These are phyloP conservation scores for Anthopleura sola DNA, from an alignment of 64 coral and sea anemone genomes.

Conservation along the genomic window DNA sequence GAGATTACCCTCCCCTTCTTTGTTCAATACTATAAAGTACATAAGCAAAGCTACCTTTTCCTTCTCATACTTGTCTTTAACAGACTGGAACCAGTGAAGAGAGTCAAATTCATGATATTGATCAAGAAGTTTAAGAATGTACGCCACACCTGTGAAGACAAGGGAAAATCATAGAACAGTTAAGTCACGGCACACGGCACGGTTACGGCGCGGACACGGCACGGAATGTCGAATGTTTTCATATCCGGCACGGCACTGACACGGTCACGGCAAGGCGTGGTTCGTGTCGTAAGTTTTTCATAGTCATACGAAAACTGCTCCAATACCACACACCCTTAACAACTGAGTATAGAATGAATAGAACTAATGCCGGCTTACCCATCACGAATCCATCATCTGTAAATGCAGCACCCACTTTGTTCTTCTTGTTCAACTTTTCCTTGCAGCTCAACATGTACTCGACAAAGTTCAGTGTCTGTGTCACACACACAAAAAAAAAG, in stretches of 20 bases:
- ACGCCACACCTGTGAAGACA: constrained; percentile 67
- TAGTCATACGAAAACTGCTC: no score
- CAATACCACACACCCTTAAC: neutral
- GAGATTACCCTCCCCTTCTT: no score
- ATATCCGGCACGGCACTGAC: no score
- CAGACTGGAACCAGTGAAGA: constrained; percentile 99
- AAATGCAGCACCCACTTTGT: constrained; percentile 96
- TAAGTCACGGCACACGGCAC: no score
- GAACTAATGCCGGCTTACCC: constrained; percentile 49
- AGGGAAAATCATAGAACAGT: neutral
- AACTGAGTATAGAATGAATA: neutral
- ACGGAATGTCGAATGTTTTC: no score
- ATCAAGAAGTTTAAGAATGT: constrained; percentile 92
- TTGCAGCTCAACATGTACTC: constrained; percentile 98
- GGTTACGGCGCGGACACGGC: no score
- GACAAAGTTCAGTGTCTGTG: constrained; percentile 91
- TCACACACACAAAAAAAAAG: neutral
- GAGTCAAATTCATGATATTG: constrained; percentile 99
- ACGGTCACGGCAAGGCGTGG: no score
- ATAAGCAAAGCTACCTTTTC: constrained; percentile 58
- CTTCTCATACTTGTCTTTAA: constrained; percentile 83
- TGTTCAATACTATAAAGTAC: no score
- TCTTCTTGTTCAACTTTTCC: constrained; percentile 98
- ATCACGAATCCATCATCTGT: constrained; percentile 98
- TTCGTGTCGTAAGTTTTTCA: no score